Base-by-base conservation (phyloP, 2,888 invertebrate genomes). In the Sclerodermus sp. region DNA sequence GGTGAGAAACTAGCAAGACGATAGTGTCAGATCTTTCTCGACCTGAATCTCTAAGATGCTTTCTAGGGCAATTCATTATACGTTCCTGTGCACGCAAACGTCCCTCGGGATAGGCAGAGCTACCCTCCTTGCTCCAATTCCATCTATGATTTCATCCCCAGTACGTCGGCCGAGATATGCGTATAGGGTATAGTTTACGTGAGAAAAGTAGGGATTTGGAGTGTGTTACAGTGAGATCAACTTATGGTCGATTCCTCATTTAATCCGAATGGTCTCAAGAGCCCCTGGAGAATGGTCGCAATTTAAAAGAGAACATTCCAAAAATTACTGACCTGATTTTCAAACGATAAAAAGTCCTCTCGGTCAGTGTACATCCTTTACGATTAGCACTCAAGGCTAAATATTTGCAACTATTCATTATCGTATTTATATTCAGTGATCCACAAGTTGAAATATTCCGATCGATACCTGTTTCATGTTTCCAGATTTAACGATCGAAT, bases 91-190 rank as follows among this genome's bases (percentile, higher is more conserved):
- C 8, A 23, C 23, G 8, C 8, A 8, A 4, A 4, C 13, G 17
- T 36, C 51, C 47, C 44, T 3, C 1, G 15, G 32, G 46, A 29
- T 41, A 39, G 31, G 12, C 34, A 17, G 30, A 42, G 38, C 31
- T 41, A 38, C 18, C 40, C 46, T 15, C 17, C 41, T 38, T 47
- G 39, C 18, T 42, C 9, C n/a, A n/a, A n/a, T n/a, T n/a, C n/a
- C n/a, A n/a, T n/a, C n/a, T n/a, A 8, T 8, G 34, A 48, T 44
- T 55, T 55, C 37, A 49, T 49, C 34, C 41, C 36, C 45, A 37
- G 42, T 32, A 46, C 45, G 42, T 45, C 46, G 43, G 18, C 17
- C 12, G 15, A 14, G 29, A 15, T 39, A 39, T 15, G 18, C 32
- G 16, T n/a, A n/a, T n/a, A 48, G 43, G 38, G 38, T 16, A n/a